phyloP scores from a whole-genome alignment of 2,888 invertebrate species.

The Chymomyza fuscimana region DNA sequence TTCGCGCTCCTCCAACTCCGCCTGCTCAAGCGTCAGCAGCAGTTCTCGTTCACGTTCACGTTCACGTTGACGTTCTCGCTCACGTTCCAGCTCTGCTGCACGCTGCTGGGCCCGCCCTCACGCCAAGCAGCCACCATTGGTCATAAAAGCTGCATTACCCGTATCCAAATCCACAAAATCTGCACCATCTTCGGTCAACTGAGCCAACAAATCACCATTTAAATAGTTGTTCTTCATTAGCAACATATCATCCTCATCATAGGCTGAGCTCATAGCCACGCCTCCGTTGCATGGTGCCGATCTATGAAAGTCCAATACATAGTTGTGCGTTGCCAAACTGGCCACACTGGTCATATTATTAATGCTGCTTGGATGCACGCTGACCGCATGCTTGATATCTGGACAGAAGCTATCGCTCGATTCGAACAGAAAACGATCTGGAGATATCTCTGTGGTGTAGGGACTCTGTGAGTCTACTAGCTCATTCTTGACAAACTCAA shows the following conservation, averaged over 20 bases:
- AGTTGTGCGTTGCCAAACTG: constrained; percentile 51
- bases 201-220: constrained; percentile 76
- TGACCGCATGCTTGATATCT: constrained; percentile 78
- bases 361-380: constrained; percentile 66
- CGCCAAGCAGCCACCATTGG: constrained; percentile 79
- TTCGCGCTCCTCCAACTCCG: constrained; percentile 25
- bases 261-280: constrained; percentile 65
- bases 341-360: constrained; percentile 60
- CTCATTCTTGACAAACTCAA: constrained; percentile 79
- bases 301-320: constrained; percentile 65
- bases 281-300: constrained; percentile 29
- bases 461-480: constrained; percentile 79
- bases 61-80: constrained; percentile 43
- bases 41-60: constrained; percentile 47
- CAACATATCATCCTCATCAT: constrained; percentile 74
- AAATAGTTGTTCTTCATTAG: constrained; percentile 76
- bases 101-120: constrained; percentile 67
- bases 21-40: constrained; percentile 43
- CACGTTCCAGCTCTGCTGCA: constrained; percentile 26
- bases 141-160: constrained; percentile 77
- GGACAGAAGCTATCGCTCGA: constrained; percentile 74
- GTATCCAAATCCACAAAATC: constrained; percentile 79
- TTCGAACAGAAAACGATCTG: constrained; percentile 79
- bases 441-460: constrained; percentile 79
- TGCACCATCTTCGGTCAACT: constrained; percentile 75